Base-by-base conservation (phyloP, 2,113 vertebrate species). In the Hippocampus barbouri region DNA sequence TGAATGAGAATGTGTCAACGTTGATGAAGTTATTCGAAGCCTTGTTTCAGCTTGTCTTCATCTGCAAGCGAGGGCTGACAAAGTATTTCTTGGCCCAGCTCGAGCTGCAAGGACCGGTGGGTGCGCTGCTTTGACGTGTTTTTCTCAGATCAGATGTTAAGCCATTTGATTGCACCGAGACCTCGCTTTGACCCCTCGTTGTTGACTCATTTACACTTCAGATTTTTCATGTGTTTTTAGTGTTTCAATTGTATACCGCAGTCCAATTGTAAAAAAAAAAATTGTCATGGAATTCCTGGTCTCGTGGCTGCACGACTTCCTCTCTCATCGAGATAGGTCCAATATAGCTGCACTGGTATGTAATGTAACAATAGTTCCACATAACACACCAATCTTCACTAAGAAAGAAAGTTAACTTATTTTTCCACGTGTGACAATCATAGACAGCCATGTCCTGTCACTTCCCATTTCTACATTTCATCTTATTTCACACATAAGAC, bases 131-230 rank as follows among this genome's bases (percentile, higher is more conserved):
- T 43, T 51, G 56, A 61, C 51, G 27, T 71, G 30, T 53, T 78
- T 71, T 47, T 40, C 34, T 72, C 40, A 34, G 49, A 69, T 81
- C 76, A 69, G 8, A 65, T 68, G 67, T 79, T 64, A 40, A 30
- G 72, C 15, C 1, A n/a, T 76, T 68, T 30, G 65, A 78, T 67
- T 71, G 54, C 38, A 78, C 40, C 30, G 30, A 74, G 71, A 59
- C 59, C 65, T 25, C 23, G 14, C 20, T 70, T 51, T 73, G 45
- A 66, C 47, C 54, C 47, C 65, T 66, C 41, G 43, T 64, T 40
- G 20, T 47, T 61, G 34, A 61, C 40, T 47, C 8, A 18, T 66
- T 47, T 18, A 30, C 47, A 68, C 45, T 68, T 53, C 66, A 53
- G 34, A 38, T 5, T 38, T 38, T 38, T 38, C 5, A 6, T 38